phyloP scores from a whole-genome alignment of 2,797 vertebrate genomes.

The Xenops minutus region DNA sequence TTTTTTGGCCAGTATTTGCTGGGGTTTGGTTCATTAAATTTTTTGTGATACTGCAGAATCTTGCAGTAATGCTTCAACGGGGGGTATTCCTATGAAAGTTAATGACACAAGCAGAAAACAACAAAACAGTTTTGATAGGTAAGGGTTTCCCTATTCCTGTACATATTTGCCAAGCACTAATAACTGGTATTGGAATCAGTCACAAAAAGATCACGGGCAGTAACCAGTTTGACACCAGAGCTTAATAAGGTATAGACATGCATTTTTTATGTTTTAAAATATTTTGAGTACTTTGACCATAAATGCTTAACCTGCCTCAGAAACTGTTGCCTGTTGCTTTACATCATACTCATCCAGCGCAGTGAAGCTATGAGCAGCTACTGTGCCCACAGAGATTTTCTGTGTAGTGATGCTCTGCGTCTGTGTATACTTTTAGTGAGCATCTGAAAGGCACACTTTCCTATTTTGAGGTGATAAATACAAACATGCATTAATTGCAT shows the following conservation, averaged over 20 bases:
- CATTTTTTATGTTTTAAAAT: neutral
- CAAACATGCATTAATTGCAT: neutral
- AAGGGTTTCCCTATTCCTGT: neutral
- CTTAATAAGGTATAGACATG: neutral
- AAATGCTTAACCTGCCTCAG: neutral
- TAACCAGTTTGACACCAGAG: neutral
- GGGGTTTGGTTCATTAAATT: neutral
- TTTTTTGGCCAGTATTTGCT: neutral
- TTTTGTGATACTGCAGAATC: neutral
- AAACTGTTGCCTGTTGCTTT: neutral
- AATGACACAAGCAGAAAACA: neutral
- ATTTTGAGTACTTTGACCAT: neutral
- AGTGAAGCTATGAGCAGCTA: neutral
- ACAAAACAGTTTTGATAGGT: neutral
- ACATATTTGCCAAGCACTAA: neutral
- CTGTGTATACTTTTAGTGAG: neutral
- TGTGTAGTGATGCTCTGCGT: neutral
- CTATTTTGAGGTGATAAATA: neutral
- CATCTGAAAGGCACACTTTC: neutral
- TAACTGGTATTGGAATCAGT: neutral
- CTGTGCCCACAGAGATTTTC: neutral
- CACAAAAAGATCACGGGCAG: neutral
- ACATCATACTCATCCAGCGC: fast-evolving
- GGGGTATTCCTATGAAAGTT: neutral
- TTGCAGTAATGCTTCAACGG: neutral